Base-by-base conservation (phyloP, 2,797 vertebrate genomes). In the Vespertilio murinus region DNA sequence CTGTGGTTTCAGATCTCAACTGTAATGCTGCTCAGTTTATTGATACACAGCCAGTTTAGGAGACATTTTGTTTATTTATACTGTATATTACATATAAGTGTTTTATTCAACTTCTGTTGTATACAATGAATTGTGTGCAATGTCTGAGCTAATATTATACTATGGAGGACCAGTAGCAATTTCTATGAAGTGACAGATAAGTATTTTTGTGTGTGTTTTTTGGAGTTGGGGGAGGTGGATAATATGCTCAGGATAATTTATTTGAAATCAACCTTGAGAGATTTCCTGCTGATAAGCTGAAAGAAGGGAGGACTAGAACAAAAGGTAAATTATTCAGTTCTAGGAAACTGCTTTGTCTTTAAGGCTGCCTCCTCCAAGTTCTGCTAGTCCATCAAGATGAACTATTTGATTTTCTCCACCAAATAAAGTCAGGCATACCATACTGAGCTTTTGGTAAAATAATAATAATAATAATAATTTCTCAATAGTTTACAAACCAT, bases 221-320 rank as follows among this genome's bases (percentile, higher is more conserved):
- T 61, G 11, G 56, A 59, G 23, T 67, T 42, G 56, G 9, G 38
- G 52, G 20, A 69, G 49, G 52, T 4, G 35, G 52, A 2, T 59
- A 59, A 91, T 95, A 86, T 95, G 93, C 96, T 96, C 92, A 96
- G 85, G 96, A 84, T 61, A 65, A 97, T 94, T 97, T 93, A 97
- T 97, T 93, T 94, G 90, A 95, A 97, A 95, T 83, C 92, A 95
- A 30, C 86, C 95, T 95, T 95, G 73, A 97, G 92, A 97, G 84
- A 88, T 91, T 79, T 97, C 97, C 89, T 97, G 93, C 95, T 18
- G 28, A 96, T 49, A 52, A 92, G 90, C 94, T 16, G 87, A 96
- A 84, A 95, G 54, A 85, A 78, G 33, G 52, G 79, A 96, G 92
- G 87, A 91, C 88, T 83, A 94, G 86, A 85, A 94, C 59, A 75